Evolutionary conservation across 2,888 invertebrate species (phyloP).

Genomic region (Eupithecia pulchellata): DNA sequence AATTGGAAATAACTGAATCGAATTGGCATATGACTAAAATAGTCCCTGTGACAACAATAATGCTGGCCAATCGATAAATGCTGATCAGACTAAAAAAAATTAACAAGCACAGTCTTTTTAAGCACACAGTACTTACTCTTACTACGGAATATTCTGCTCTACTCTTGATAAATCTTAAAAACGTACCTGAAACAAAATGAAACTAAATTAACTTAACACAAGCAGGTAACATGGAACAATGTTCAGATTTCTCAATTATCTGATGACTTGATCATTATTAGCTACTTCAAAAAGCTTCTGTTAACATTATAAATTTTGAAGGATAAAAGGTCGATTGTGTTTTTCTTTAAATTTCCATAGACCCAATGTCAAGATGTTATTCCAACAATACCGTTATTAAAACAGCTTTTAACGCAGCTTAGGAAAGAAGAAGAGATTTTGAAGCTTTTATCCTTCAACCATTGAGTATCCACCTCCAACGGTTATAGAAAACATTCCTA

Average conservation of each 20-base stretch:
- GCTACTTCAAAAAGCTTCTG: not conserved
- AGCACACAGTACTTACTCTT: not conserved
- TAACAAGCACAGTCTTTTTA: not conserved
- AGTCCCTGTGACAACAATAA: not conserved
- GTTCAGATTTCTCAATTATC: not conserved
- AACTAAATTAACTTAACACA: not conserved
- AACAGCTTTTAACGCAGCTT: no score
- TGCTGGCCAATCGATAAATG: not conserved
- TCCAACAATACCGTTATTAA: not conserved
- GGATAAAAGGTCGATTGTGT: no score
- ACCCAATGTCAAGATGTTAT: not conserved
- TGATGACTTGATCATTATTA: not conserved
- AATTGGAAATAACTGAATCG: not conserved
- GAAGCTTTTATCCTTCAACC: not conserved
- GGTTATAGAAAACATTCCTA: not conserved
- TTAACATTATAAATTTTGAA: not conserved
- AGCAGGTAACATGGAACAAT: not conserved
- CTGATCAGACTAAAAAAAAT: not conserved
- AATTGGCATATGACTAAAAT: not conserved
- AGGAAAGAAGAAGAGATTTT: not conserved
- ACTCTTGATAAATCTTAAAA: not conserved
- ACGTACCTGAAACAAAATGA: conserved; percentile 7
- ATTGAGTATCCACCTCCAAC: not conserved
- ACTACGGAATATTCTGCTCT: not conserved
- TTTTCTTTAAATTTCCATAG: not conserved